Conservation (phyloP, 2,113 vertebrate genomes). For the Stegostoma tigrinum region DNA sequence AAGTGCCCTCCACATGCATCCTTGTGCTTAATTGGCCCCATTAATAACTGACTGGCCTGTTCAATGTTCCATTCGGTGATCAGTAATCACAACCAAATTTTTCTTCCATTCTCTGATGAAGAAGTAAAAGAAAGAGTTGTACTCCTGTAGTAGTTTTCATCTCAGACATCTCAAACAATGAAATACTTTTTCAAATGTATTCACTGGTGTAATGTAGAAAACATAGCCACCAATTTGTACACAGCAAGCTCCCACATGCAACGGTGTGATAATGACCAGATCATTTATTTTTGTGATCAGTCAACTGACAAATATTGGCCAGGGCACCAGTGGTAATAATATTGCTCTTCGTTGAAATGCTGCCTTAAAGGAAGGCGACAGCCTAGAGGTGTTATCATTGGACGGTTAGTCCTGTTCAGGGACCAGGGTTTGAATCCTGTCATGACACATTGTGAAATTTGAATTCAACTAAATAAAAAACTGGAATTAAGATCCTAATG, state of each 20-base stretch:
- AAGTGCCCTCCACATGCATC: not conserved
- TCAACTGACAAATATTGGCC: not conserved
- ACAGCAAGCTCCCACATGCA: not conserved
- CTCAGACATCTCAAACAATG: not conserved
- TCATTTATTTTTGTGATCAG: not conserved
- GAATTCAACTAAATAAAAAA: too few species aligned
- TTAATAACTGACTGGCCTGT: not conserved
- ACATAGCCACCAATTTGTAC: not conserved
- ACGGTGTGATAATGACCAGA: not conserved
- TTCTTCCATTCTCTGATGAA: not conserved
- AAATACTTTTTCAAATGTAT: not conserved
- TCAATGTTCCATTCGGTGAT: not conserved
- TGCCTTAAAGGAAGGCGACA: too few species aligned
- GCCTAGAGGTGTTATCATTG: too few species aligned
- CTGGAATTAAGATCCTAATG: too few species aligned
- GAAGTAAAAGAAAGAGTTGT: not conserved
- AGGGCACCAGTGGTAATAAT: not conserved
- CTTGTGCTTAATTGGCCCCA: not conserved
- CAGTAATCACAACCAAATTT: not conserved
- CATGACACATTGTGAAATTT: too few species aligned
- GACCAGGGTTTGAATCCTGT: too few species aligned
- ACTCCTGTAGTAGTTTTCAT: too few species aligned
- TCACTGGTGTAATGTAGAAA: not conserved
- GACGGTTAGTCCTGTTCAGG: too few species aligned
- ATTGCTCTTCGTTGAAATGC: not conserved